Base-by-base conservation (phyloP, 1,140 invertebrate species). In the Diachasmimorpha longicaudata region DNA sequence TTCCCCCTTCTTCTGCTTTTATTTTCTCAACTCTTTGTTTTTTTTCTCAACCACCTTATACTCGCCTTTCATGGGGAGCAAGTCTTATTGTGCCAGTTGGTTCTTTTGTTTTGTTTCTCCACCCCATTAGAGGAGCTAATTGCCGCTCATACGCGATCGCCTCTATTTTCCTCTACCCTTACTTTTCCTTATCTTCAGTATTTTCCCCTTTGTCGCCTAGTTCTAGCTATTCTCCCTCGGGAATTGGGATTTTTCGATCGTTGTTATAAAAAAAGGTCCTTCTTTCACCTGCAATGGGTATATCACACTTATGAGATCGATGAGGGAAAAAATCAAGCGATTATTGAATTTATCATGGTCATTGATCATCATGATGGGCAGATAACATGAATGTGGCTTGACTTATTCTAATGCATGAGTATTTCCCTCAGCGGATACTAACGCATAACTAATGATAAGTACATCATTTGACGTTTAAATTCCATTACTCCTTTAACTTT, bases 71-170 rank as follows among this genome's bases (percentile, higher is more conserved):
- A 55, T 44, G 36, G 14, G 16, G 46, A 13, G 36, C 25, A 75
- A 72, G 73, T 25, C 83, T 85, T 83, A 86, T 85, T 85, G 84
- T 86, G 80, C 82, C 80, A 79, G 79, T 76, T 81, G 78, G 75
- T 77, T 83, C 87, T 84, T 86, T 87, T 87, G 85, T 87, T 87
- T 88, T 87, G 82, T 83, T 86, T 88, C 84, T 83, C 16, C 84
- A 84, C 83, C 80, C 85, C 85, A 88, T 88, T 88, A 87, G 86
- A 87, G 81, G 84, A 80, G 84, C 86, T 88, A 88, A 88, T 88
- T 87, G 86, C 83, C 85, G 85, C 82, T 85, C 84, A 87, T 87
- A 85, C 85, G 85, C 83, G 85, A 86, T 86, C 84, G 84, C 85
- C 85, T 87, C 87, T 88, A 86, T 82, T 85, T 83, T 81, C 82